phyloP scores from a whole-genome alignment of 2,113 vertebrate species.

The Merops nubicus region DNA sequence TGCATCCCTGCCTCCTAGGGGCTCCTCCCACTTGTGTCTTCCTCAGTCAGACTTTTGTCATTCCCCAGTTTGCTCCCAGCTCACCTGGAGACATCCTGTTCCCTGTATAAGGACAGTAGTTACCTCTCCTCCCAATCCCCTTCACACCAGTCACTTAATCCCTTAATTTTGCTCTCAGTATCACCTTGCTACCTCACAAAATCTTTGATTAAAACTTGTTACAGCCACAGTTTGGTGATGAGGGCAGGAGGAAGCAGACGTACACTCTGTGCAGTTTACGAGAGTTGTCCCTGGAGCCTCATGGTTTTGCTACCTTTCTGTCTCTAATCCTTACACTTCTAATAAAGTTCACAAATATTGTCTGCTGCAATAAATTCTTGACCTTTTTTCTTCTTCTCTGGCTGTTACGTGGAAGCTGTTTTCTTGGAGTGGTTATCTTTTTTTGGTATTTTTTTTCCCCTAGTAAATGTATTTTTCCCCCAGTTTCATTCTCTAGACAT shows the following conservation, averaged over 20 bases:
- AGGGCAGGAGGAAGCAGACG: neutral
- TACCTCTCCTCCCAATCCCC: neutral
- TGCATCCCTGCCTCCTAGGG: neutral
- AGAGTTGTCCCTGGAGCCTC: neutral
- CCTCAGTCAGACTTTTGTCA: neutral
- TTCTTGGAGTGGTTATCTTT: neutral
- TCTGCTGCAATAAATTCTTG: neutral
- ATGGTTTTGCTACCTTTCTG: neutral
- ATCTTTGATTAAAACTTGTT: slow-evolving; percentile 34
- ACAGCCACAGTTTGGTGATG: neutral
- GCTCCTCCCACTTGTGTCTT: neutral
- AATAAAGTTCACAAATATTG: slow-evolving; percentile 9
- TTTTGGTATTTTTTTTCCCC: neutral
- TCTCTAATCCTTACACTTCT: neutral
- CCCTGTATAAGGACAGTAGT: neutral
- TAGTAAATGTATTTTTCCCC: neutral
- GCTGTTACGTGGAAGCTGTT: neutral
- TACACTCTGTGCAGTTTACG: neutral
- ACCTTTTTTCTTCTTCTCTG: slow-evolving; percentile 5
- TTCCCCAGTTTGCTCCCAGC: neutral
- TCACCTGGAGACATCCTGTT: neutral
- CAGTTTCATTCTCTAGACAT: neutral
- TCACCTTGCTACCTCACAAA: neutral
- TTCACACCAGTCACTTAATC: neutral
- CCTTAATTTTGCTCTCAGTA: neutral